Evolutionary conservation across 1,140 invertebrate species (phyloP), one percentile per base, ranked within the genome.

Genomic region (Meloidogyne floridensis): DNA sequence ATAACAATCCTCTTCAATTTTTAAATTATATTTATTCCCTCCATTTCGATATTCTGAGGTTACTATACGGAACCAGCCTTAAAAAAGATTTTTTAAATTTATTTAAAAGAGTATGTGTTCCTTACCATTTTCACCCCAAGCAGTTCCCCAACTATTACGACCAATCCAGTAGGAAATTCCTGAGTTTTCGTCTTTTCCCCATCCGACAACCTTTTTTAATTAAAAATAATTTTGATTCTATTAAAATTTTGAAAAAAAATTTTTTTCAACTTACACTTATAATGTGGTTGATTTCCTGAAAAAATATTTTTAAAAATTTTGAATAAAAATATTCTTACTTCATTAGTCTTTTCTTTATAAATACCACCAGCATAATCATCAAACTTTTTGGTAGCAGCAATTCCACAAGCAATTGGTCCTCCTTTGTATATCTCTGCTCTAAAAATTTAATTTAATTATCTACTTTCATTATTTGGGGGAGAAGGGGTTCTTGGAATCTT

Each of bases 101-200:
- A n/a, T 18, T 51, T 11, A 79, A 69, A 69, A 10, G 10, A 71
- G 3, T 69, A 71, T 11, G 18, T 13, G 3, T 51, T 56, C 71
- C 53, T 76, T 54, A 79, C 82, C 88, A 83, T 83, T 76, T 79
- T 91, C 91, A 76, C 91, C 91, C 91, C 91, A 85, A n/a, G 80
- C 53, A 20, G 56, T 84, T 65, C 91, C 92, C 92, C 92, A 92
- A 69, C 91, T 91, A 82, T 92, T 92, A 72, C 92, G 84, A 18
- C 90, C 91, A 82, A 92, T 90, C 92, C 92, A 92, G 84, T 91
- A 92, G 75, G 91, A 90, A 20, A 86, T 80, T 59, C 91, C 91
- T 90, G 43, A 86, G 18, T 86, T 84, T 20, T 88, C 73, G 83
- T 92, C 91, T 13, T 91, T 89, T 47, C 92, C 92, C 92, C 92